phyloP scores from a whole-genome alignment of 2,888 invertebrate genomes.

The Griposia aprilina region DNA sequence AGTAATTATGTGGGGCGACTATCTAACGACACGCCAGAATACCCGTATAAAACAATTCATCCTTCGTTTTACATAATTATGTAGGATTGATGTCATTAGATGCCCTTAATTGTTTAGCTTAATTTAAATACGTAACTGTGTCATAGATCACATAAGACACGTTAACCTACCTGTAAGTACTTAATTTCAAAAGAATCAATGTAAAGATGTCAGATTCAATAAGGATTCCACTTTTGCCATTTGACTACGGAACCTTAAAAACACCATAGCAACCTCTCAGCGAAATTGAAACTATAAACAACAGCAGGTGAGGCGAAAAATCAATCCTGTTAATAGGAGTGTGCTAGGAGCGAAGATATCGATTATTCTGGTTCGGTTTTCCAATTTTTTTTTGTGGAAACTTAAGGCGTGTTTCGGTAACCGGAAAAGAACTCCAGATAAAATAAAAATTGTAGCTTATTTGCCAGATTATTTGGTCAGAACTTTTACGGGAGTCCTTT shows the following conservation, averaged over 20 bases:
- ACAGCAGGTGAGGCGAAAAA: slow-evolving; percentile 70
- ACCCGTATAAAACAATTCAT: too few relatives aligned
- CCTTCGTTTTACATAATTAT: not conserved
- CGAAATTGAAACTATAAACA: slow-evolving; percentile 74
- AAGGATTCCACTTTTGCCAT: not conserved
- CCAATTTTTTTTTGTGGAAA: not conserved
- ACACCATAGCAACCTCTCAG: slow-evolving; percentile 70
- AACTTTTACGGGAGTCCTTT: too few relatives aligned
- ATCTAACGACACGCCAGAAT: too few relatives aligned
- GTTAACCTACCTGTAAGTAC: not conserved
- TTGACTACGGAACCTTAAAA: slow-evolving; percentile 14
- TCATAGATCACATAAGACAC: not conserved
- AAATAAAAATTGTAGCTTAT: not conserved
- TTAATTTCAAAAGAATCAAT: not conserved
- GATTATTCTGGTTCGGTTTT: slow-evolving; percentile 5
- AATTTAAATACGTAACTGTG: not conserved
- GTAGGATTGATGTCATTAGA: not conserved
- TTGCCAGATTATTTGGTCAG: not conserved
- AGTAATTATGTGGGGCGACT: too few relatives aligned
- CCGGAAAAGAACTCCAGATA: not conserved
- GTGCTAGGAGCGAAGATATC: slow-evolving; percentile 28
- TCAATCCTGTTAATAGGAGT: slow-evolving; percentile 67
- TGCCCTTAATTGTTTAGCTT: not conserved
- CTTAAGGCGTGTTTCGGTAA: not conserved
- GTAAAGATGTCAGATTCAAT: not conserved